Evolutionary conservation across 2,113 vertebrate species (phyloP).

Genomic region (Mus spicilegus): DNA sequence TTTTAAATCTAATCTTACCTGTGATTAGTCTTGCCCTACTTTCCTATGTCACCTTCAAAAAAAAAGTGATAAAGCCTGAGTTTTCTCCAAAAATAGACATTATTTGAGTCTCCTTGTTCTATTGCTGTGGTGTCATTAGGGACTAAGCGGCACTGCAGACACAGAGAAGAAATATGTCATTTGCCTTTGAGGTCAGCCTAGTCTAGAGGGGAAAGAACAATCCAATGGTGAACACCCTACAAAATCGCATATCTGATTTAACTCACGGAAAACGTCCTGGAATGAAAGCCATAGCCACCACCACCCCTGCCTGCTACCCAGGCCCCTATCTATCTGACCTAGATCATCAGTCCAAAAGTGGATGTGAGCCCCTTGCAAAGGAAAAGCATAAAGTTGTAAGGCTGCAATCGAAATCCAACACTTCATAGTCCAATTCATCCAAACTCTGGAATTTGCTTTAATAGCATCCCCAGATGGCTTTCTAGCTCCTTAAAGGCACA

Average conservation of each 20-base stretch:
- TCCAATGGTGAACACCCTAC: conserved; percentile 41
- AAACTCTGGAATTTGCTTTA: conserved; percentile 8
- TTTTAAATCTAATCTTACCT: conserved; percentile 80
- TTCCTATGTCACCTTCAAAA: conserved; percentile 81
- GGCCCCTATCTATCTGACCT: conserved; percentile 60
- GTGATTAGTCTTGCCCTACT: conserved; percentile 83
- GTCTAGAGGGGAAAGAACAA: conserved; percentile 63
- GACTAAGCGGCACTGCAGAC: conserved; percentile 67
- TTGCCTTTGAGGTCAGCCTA: conserved; percentile 70
- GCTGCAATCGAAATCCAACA: not conserved
- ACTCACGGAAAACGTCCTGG: conserved; percentile 45
- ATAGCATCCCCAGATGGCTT: not conserved
- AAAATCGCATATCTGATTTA: conserved; percentile 65
- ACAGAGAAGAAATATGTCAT: conserved; percentile 79
- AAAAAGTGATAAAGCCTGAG: conserved; percentile 72
- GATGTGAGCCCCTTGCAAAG: conserved; percentile 36
- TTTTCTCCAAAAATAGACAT: conserved; percentile 81
- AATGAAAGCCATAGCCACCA: conserved; percentile 60
- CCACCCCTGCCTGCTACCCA: not conserved
- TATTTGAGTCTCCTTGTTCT: conserved; percentile 80
- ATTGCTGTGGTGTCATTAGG: conserved; percentile 78
- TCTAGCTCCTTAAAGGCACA: not conserved
- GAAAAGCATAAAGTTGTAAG: conserved; percentile 39
- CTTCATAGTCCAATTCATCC: conserved; percentile 18
- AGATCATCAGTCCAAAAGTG: conserved; percentile 70